A percentile compares a stretch with the other conserved stretches of the same genome.
Conservation (phyloP, 2,797 vertebrate species). For the Pipistrellus pygmaeus region DNA sequence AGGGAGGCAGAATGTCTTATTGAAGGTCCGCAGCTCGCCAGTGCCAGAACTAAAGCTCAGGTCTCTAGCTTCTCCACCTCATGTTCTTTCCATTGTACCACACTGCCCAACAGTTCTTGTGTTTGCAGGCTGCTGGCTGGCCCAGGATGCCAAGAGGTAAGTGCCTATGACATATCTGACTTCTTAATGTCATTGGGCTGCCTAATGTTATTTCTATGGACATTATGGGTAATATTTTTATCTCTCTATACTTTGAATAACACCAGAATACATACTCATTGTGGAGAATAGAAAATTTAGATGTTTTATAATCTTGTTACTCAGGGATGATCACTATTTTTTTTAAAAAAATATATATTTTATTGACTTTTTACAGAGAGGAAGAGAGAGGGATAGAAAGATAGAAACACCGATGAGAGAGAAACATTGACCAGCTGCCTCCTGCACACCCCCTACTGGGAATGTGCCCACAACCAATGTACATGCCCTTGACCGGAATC, state of each 20-base stretch:
- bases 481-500: too few species aligned
- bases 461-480: too few species aligned
- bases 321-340: too few species aligned
- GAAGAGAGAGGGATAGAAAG: too few species aligned
- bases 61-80: background rate
- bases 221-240: background rate
- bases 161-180: background rate
- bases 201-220: background rate
- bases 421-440: too few species aligned
- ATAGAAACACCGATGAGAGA: too few species aligned
- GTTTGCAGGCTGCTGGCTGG: background rate
- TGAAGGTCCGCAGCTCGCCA: background rate
- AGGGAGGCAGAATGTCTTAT: background rate
- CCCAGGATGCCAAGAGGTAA: background rate
- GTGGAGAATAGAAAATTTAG: conserved; percentile 20
- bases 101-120: background rate
- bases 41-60: background rate
- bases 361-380: too few species aligned
- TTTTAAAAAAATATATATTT: too few species aligned
- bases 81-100: background rate
- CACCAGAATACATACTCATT: background rate
- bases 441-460: too few species aligned
- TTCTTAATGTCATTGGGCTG: conserved; percentile 1
- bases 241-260: conserved; percentile 15
- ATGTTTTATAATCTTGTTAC: background rate